phyloP scores from a whole-genome alignment of 2,797 vertebrate genomes.

The Pyrrhura leucotis region DNA sequence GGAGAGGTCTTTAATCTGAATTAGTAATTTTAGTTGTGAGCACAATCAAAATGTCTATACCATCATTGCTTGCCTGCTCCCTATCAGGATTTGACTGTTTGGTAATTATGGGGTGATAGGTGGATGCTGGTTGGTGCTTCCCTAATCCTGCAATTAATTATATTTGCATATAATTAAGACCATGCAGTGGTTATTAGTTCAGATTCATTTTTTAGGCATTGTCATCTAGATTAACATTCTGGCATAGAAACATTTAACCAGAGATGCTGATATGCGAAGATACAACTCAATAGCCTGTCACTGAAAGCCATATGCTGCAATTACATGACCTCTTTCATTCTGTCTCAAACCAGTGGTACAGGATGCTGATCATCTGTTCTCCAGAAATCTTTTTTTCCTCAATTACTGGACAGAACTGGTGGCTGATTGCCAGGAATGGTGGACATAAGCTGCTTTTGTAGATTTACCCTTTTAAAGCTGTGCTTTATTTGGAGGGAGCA shows the following conservation, averaged over 20 bases:
- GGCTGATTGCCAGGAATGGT: constrained; percentile 11
- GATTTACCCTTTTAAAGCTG: constrained; percentile 26
- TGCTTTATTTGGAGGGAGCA: neutral
- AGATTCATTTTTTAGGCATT: neutral
- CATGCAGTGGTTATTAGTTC: neutral
- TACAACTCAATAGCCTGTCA: neutral
- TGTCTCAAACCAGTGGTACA: neutral
- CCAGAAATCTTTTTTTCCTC: neutral
- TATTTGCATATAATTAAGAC: neutral
- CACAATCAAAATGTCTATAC: neutral
- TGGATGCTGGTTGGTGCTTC: neutral
- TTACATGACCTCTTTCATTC: constrained; percentile 10
- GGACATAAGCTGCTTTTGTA: constrained; percentile 43
- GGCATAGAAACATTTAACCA: neutral
- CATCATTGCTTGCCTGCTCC: neutral
- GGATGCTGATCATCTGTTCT: constrained; percentile 23
- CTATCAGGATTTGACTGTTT: neutral
- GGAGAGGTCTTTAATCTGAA: neutral
- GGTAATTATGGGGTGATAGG: neutral
- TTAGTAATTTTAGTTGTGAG: neutral
- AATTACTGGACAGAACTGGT: constrained; percentile 25
- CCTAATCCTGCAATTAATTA: neutral
- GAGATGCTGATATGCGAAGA: neutral
- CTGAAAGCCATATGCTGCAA: constrained; percentile 1
- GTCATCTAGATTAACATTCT: neutral